Evolutionary conservation across 2,797 vertebrate species (phyloP).

Genomic region (Pterois miles): DNA sequence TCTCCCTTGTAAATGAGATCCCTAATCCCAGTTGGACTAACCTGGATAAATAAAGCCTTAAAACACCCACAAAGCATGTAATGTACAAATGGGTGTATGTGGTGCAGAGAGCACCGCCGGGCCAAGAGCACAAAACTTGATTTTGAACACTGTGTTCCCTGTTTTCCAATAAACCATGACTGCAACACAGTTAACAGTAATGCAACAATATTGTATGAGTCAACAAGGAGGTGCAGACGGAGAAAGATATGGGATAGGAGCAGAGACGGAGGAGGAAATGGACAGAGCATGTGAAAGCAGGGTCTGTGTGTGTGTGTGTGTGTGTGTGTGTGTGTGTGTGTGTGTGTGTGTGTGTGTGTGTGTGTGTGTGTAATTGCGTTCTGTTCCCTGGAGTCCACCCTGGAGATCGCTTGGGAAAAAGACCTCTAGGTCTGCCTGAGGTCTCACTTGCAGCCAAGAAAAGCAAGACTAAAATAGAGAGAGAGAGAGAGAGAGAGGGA

Average conservation of each 20-base stretch:
- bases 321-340: slow-evolving; percentile 46
- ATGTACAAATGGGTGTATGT: slow-evolving; percentile 25
- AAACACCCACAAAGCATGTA: slow-evolving; percentile 46
- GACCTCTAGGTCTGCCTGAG: slow-evolving; percentile 92
- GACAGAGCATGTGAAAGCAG: slow-evolving; percentile 66
- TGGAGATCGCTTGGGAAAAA: slow-evolving; percentile 93
- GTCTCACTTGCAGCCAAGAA: slow-evolving; percentile 92
- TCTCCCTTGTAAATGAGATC: slow-evolving; percentile 42
- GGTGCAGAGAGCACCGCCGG: slow-evolving; percentile 23
- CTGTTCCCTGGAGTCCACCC: slow-evolving; percentile 75
- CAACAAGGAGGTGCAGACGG: slow-evolving; percentile 66
- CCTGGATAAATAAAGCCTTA: slow-evolving; percentile 46
- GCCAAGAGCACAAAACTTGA: slow-evolving; percentile 35
- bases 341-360: slow-evolving; percentile 40
- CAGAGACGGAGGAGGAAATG: slow-evolving; percentile 63
- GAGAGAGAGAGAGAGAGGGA: slow-evolving; percentile 43
- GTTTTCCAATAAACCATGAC: slow-evolving; percentile 38
- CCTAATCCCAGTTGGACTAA: slow-evolving; percentile 38
- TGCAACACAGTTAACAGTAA: slow-evolving; percentile 25
- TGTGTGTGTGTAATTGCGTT: slow-evolving; percentile 58
- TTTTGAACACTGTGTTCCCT: slow-evolving; percentile 61
- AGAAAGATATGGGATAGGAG: slow-evolving; percentile 58
- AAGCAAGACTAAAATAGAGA: slow-evolving; percentile 96
- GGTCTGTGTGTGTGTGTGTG: slow-evolving; percentile 51
- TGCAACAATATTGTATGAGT: slow-evolving; percentile 44